phyloP scores from a whole-genome alignment of 2,797 vertebrate genomes.

The Glossophaga mutica region DNA sequence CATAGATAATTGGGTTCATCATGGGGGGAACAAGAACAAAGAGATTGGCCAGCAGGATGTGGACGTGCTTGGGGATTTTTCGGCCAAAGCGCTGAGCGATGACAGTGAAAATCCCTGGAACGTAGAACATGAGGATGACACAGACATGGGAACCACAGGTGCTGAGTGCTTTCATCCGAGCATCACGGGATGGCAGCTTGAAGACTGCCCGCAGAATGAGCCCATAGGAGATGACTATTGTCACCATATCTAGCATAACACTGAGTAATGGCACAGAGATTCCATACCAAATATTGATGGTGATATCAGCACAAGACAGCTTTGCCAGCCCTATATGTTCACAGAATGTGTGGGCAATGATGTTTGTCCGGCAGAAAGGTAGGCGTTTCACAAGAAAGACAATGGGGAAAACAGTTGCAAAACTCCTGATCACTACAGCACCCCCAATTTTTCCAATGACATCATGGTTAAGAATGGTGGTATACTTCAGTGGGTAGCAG shows the following conservation, averaged over 20 bases:
- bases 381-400: slow-evolving; percentile 50
- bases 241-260: slow-evolving; percentile 39
- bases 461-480: neutral
- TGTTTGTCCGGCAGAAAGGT: neutral
- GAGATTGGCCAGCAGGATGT: slow-evolving; percentile 52
- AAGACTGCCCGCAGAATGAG: slow-evolving; percentile 42
- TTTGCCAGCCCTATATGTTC: slow-evolving; percentile 81
- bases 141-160: slow-evolving; percentile 51
- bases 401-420: slow-evolving; percentile 39
- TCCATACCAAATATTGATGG: slow-evolving; percentile 79
- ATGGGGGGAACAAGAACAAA: slow-evolving; percentile 29
- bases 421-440: neutral
- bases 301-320: slow-evolving; percentile 76
- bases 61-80: slow-evolving; percentile 57
- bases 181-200: neutral
- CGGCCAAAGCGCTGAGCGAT: slow-evolving; percentile 29
- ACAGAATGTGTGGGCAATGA: slow-evolving; percentile 75
- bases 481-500: slow-evolving; percentile 14
- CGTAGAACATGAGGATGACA: slow-evolving; percentile 63
- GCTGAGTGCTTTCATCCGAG: slow-evolving; percentile 2
- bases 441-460: slow-evolving; percentile 36
- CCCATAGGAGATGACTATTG: slow-evolving; percentile 4
- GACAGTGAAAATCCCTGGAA: slow-evolving; percentile 43
- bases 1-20: slow-evolving; percentile 51
- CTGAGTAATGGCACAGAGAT: slow-evolving; percentile 66